phyloP scores from a whole-genome alignment of 1,140 invertebrate genomes.

The Macrosteles quadrilineatus region DNA sequence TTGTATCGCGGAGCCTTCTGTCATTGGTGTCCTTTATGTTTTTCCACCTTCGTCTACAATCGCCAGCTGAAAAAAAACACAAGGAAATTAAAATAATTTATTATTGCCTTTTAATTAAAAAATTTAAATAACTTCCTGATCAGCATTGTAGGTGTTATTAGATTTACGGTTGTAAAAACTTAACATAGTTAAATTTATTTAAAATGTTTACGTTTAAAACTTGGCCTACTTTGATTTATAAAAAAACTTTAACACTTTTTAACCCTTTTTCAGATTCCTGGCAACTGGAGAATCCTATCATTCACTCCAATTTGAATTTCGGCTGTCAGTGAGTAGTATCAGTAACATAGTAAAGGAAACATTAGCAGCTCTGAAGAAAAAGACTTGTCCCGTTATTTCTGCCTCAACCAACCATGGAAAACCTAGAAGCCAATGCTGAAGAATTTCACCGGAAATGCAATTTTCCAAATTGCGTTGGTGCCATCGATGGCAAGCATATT shows the following conservation, averaged over 20 bases:
- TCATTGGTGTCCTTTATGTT: slow-evolving; percentile 5
- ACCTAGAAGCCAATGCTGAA: background rate
- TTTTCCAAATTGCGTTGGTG: no score
- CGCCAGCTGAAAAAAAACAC: background rate
- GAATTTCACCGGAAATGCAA: background rate
- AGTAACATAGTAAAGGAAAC: background rate
- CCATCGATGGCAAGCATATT: no score
- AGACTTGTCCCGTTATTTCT: background rate
- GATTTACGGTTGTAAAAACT: background rate
- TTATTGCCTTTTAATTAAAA: background rate
- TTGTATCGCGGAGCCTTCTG: background rate
- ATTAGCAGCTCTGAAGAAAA: background rate
- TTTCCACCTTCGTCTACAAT: background rate
- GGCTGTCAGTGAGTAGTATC: background rate
- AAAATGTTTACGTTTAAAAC: background rate
- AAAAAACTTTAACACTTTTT: background rate
- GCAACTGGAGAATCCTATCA: slow-evolving; percentile 4
- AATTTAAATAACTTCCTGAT: background rate
- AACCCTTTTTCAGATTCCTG: slow-evolving; percentile 7
- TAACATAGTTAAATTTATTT: background rate
- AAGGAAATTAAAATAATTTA: background rate
- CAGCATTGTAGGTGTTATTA: no score
- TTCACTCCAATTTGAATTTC: background rate
- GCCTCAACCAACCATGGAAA: background rate
- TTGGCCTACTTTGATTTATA: background rate